These are phyloP conservation scores for Geotrupes spiniger DNA, from an alignment of 2,888 invertebrate species.

Conservation along the genomic window DNA sequence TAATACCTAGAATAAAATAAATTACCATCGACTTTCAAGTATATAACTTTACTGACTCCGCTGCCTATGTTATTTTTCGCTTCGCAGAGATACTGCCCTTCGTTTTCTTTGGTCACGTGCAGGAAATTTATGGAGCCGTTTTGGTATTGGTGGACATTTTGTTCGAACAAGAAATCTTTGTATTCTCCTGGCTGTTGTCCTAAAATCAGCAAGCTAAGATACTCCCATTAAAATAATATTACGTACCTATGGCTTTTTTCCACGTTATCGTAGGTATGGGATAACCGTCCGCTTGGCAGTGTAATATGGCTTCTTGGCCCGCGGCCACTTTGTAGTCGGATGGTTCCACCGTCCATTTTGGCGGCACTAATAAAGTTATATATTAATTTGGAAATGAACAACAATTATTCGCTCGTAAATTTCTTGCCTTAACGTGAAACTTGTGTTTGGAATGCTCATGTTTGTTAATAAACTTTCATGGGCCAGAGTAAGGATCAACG, in stretches of 20 bases:
- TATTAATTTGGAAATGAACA: too few species aligned
- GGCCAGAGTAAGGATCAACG: too few species aligned
- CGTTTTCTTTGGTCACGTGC: slow-evolving; percentile 80
- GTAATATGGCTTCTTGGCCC: slow-evolving; percentile 78
- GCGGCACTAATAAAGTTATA: slow-evolving; percentile 64
- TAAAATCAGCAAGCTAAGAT: slow-evolving; percentile 38
- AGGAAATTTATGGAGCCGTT: slow-evolving; percentile 84
- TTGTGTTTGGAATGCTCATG: too few species aligned
- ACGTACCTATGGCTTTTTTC: slow-evolving; percentile 81
- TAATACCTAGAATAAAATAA: neutral
- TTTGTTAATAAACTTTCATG: too few species aligned
- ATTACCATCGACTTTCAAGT: slow-evolving; percentile 82
- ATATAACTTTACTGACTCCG: slow-evolving; percentile 88
- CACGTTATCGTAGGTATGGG: slow-evolving; percentile 85
- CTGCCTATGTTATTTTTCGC: slow-evolving; percentile 91
- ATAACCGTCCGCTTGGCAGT: slow-evolving; percentile 90
- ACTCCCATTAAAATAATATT: too few species aligned
- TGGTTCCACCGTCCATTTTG: slow-evolving; percentile 85
- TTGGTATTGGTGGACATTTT: slow-evolving; percentile 71
- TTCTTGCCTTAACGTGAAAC: too few species aligned
- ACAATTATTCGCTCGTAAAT: too few species aligned
- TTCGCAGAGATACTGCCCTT: slow-evolving; percentile 89
- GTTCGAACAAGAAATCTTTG: slow-evolving; percentile 78
- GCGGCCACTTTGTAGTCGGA: slow-evolving; percentile 78
- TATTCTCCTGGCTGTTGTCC: slow-evolving; percentile 72